Percentiles rank a stretch among this genome's conserved stretches.
These are phyloP conservation scores for Drosophila repletoides DNA, from an alignment of 1,140 invertebrate species.

Conservation along the genomic window DNA sequence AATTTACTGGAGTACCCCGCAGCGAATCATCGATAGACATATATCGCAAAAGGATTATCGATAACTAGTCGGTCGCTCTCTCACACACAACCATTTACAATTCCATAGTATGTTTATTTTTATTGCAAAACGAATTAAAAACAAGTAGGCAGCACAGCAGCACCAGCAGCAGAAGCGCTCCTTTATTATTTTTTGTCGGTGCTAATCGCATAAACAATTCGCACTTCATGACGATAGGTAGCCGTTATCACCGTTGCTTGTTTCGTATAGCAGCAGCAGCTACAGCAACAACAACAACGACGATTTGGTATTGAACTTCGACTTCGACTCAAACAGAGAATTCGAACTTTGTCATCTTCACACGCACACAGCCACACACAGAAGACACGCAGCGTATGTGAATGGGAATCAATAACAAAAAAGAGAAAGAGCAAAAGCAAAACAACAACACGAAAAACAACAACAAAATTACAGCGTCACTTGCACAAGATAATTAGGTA, in stretches of 20 bases:
- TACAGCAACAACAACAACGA: neutral
- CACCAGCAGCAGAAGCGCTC: neutral
- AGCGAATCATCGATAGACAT: constrained; percentile 6
- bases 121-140: constrained; percentile 21
- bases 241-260: constrained; percentile 19
- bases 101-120: constrained; percentile 26
- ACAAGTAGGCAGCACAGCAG: constrained; percentile 10
- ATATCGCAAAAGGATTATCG: too few species aligned
- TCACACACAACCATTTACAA: constrained; percentile 7
- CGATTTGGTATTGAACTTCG: constrained; percentile 25
- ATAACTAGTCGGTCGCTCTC: neutral
- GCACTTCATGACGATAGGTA: constrained; percentile 13
- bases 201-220: constrained; percentile 13
- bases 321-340: constrained; percentile 46
- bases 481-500: constrained; percentile 77
- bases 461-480: constrained; percentile 37
- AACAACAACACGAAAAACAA: constrained; percentile 4
- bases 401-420: constrained; percentile 50
- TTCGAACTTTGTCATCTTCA: constrained; percentile 64
- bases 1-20: too few species aligned
- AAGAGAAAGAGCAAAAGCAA: constrained; percentile 5
- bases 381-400: constrained; percentile 26
- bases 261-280: neutral
- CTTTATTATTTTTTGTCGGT: too few species aligned
- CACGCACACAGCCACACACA: neutral